Evolutionary conservation across 2,888 invertebrate genomes (phyloP), one percentile per base, ranked within the genome.

Genomic region (Tineola bisselliella): DNA sequence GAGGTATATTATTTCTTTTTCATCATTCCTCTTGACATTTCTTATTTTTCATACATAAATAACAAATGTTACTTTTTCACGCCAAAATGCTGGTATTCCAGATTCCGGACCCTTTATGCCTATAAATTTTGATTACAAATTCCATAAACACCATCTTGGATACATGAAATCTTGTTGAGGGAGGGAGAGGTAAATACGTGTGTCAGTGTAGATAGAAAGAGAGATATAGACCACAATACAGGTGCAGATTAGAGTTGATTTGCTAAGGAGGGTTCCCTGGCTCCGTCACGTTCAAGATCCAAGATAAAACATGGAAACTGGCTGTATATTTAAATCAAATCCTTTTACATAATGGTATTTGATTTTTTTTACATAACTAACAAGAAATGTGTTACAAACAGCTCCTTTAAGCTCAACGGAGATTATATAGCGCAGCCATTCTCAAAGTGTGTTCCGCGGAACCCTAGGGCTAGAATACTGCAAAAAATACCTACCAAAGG

Each of bases 281-380:
- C 70, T 68, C 73, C 71, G 75, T 76, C 81, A 81, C 81, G 83
- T 81, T 67, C 70, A 70, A 70, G 80, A 82, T 81, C 72, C 67
- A 69, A 81, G 82, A 83, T 82, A 82, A 79, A 77, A 77, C 75
- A 77, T 75, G 77, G 75, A 74, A 69, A 64, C 70, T 69, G 66
- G 57, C 15, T n/a, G 15, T 48, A 15, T 48, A 48, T 48, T 48
- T 48, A 48, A 48, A 48, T 48, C 48, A 48, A 48, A 48, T 17
- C 48, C 13, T 17, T 44, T 48, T 48, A 48, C 15, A 48, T 15
- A 15, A 17, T 17, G n/a, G 48, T 15, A 8, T 48, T 38, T 25
- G 25, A 25, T 25, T 4, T 4, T 25, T 25, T 25, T 25, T 2
- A 4, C 2, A 4, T 25, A 25, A 25, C 25, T 25, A 25, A n/a